phyloP scores from a whole-genome alignment of 2,888 invertebrate genomes.

The Boloria euphrosyne region DNA sequence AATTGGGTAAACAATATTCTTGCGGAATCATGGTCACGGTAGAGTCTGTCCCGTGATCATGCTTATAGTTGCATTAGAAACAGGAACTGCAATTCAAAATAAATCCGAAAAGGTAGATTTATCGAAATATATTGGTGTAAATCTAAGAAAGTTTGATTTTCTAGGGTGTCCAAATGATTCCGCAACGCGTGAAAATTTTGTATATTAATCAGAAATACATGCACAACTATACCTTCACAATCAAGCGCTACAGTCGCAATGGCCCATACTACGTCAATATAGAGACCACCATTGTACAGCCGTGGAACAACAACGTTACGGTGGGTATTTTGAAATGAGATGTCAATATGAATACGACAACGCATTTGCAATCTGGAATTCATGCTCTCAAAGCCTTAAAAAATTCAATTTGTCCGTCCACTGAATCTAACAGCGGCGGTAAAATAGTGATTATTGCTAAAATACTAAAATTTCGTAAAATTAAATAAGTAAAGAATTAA shows the following conservation, averaged over 20 bases:
- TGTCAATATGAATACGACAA: neutral
- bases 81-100: no score
- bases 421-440: no score
- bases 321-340: slow-evolving; percentile 37
- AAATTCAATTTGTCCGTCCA: no score
- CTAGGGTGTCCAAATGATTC: slow-evolving; percentile 44
- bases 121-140: neutral
- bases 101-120: slow-evolving; percentile 26
- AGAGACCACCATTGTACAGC: slow-evolving; percentile 25
- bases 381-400: no score
- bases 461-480: no score
- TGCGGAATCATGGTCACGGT: no score
- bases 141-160: neutral
- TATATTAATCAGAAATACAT: slow-evolving; percentile 45
- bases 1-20: no score
- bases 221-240: slow-evolving; percentile 19
- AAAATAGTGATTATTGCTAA: no score
- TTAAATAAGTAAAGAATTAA: no score
- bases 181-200: slow-evolving; percentile 41
- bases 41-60: no score
- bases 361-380: no score
- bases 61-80: no score
- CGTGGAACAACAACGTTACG: slow-evolving; percentile 50
- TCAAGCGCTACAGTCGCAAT: slow-evolving; percentile 45
- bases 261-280: slow-evolving; percentile 47